phyloP scores from a whole-genome alignment of 2,113 vertebrate species.

The Willisornis vidua region DNA sequence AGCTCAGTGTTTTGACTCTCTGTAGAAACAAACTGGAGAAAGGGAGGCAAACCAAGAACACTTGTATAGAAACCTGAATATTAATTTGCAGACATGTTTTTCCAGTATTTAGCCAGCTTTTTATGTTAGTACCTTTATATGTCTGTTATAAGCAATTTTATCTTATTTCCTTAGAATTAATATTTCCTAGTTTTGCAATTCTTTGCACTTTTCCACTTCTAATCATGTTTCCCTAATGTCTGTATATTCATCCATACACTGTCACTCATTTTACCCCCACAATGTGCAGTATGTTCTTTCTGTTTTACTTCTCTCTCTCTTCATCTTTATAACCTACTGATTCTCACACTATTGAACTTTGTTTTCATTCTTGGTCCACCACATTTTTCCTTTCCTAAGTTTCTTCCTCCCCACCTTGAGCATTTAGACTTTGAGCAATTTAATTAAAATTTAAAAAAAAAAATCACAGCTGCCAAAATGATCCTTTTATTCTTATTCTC shows the following conservation, averaged over 20 bases:
- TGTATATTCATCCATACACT: background rate
- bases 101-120: background rate
- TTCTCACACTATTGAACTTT: background rate
- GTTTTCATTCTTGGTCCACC: background rate
- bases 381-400: background rate
- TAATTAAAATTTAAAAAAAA: background rate
- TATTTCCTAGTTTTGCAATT: background rate
- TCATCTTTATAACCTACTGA: background rate
- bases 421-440: background rate
- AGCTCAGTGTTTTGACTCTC: background rate
- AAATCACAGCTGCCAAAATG: background rate
- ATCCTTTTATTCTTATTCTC: background rate
- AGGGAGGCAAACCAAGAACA: background rate
- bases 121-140: background rate
- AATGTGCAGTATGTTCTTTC: background rate
- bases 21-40: background rate
- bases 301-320: background rate
- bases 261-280: background rate
- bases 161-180: background rate
- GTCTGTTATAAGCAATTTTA: background rate
- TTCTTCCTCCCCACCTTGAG: background rate
- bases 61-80: background rate
- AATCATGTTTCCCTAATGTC: background rate
- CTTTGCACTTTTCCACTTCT: background rate
- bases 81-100: background rate